Evolutionary conservation across 2,888 invertebrate genomes (phyloP).

Genomic region (Trypoxylon attenuatum): DNA sequence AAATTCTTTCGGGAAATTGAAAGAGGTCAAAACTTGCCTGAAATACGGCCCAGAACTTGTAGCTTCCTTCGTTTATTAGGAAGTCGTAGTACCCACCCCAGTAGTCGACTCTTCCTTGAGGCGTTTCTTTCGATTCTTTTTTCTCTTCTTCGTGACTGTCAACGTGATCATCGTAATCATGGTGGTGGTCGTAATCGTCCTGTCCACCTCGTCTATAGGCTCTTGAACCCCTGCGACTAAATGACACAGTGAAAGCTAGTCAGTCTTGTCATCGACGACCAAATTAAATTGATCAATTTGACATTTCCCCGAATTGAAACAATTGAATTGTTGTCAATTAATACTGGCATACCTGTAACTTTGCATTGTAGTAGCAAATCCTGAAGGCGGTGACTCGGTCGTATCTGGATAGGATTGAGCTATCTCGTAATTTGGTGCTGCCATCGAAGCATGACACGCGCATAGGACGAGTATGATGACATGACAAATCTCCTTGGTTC

Average conservation of each 20-base stretch:
- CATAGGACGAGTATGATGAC: conserved; percentile 53
- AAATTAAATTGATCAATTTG: too few species aligned
- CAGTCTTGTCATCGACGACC: too few species aligned
- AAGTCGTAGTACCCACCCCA: conserved; percentile 91
- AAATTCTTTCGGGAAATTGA: not conserved
- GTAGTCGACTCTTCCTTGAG: conserved; percentile 80
- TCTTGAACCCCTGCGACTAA: conserved; percentile 54
- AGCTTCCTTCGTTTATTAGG: conserved; percentile 90
- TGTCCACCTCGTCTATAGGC: conserved; percentile 56
- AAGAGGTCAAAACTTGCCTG: conserved; percentile 77
- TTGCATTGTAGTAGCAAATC: conserved; percentile 56
- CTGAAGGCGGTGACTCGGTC: too few species aligned
- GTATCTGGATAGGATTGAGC: conserved; percentile 19
- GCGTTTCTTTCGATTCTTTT: conserved; percentile 74
- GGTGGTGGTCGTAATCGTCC: conserved; percentile 56
- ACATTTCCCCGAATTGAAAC: too few species aligned
- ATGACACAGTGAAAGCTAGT: not conserved
- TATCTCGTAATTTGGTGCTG: conserved; percentile 5
- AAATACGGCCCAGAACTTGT: conserved; percentile 92
- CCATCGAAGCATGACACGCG: conserved; percentile 26
- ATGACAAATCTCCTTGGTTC: conserved; percentile 42
- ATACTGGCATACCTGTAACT: conserved; percentile 55
- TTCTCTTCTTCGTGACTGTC: conserved; percentile 57
- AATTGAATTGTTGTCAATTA: too few species aligned
- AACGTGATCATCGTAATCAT: conserved; percentile 74